phyloP scores from a whole-genome alignment of 2,113 vertebrate species.

The Holacanthus passer region DNA sequence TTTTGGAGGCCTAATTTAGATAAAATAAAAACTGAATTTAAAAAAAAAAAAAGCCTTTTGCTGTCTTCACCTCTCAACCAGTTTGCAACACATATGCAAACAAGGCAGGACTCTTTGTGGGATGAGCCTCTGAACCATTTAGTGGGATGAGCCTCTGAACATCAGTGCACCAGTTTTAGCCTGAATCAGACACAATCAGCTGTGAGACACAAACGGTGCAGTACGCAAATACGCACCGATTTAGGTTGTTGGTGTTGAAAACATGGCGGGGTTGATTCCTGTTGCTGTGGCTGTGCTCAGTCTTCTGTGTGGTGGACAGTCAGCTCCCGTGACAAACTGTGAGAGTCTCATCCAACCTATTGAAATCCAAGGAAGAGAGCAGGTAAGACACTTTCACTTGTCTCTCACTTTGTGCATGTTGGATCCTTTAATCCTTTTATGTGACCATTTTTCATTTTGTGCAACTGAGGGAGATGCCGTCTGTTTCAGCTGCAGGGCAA shows the following conservation, averaged over 20 bases:
- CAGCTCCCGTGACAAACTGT: conserved; percentile 62
- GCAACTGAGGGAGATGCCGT: neutral
- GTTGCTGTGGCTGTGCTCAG: conserved; percentile 42
- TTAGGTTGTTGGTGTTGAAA: neutral
- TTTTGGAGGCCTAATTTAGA: neutral
- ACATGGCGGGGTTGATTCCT: conserved; percentile 27
- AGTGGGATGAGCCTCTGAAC: neutral
- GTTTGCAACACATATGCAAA: conserved; percentile 44
- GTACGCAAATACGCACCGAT: neutral
- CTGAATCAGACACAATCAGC: neutral
- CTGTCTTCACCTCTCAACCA: neutral
- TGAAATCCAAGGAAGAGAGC: conserved; percentile 30
- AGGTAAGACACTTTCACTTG: conserved; percentile 30
- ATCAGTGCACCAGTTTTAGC: neutral
- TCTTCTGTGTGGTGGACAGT: conserved; percentile 43
- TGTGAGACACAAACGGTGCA: neutral
- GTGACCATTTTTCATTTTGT: neutral
- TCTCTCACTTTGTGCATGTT: neutral
- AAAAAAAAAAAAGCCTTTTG: neutral
- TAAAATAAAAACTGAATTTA: too few species aligned
- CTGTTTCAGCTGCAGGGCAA: conserved; percentile 65
- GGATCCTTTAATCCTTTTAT: neutral
- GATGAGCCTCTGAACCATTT: neutral
- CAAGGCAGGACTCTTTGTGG: neutral
- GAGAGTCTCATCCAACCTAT: conserved; percentile 26